These are phyloP conservation scores for Sylvicola cinctus DNA, from an alignment of 2,888 invertebrate genomes.

Conservation along the genomic window DNA sequence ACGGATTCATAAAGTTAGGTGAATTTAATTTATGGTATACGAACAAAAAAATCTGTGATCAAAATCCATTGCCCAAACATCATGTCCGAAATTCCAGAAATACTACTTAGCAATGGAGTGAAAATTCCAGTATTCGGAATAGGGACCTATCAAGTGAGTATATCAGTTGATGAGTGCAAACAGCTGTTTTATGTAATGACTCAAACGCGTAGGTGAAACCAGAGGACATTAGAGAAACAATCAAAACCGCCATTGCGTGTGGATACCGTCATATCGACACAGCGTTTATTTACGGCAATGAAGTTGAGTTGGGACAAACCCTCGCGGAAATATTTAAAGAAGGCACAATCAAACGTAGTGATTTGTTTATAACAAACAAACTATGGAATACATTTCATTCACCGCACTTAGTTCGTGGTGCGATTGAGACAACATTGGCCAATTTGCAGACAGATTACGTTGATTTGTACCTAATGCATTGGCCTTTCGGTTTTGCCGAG, in stretches of 20 bases:
- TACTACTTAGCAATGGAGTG: constrained; percentile 23
- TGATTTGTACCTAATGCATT: constrained; percentile 79
- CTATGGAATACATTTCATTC: constrained; percentile 81
- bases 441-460: constrained; percentile 56
- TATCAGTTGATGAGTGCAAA: background rate
- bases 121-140: constrained; percentile 41
- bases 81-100: no score
- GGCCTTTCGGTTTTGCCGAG: constrained; percentile 76
- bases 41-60: no score
- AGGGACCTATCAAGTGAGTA: constrained; percentile 29
- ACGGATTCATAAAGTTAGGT: no score
- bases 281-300: constrained; percentile 44
- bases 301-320: constrained; percentile 44
- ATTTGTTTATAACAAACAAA: constrained; percentile 56
- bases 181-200: background rate
- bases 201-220: constrained; percentile 28
- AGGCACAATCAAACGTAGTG: constrained; percentile 37
- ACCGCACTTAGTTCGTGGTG: constrained; percentile 50
- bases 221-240: constrained; percentile 39
- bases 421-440: constrained; percentile 41
- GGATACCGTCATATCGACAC: constrained; percentile 52
- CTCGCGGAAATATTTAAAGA: constrained; percentile 37
- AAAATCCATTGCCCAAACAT: no score
- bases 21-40: no score
- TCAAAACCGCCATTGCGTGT: constrained; percentile 46